Evolutionary conservation across 2,888 invertebrate genomes (phyloP).

Genomic region (Alsophila aescularia): DNA sequence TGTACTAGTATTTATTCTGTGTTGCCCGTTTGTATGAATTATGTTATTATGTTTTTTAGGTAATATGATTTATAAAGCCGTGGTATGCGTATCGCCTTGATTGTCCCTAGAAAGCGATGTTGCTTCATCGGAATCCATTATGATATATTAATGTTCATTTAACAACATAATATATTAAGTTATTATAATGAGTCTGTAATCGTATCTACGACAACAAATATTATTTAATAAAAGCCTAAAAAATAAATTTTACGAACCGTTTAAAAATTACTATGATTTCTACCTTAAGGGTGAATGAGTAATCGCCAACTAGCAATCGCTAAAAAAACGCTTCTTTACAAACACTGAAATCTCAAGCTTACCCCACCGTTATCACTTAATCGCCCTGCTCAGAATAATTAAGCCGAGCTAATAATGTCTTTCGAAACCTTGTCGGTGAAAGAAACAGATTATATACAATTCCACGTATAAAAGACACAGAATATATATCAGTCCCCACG

Average conservation of each 20-base stretch:
- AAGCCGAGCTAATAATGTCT: conserved; percentile 3
- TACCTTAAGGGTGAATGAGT: no score
- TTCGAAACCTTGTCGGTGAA: conserved; percentile 4
- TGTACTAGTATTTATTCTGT: no score
- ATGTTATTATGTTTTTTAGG: background rate
- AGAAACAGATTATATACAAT: background rate
- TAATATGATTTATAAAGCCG: background rate
- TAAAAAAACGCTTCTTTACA: no score
- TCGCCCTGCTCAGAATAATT: conserved; percentile 17
- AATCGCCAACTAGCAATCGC: no score
- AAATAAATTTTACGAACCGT: no score
- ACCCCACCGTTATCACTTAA: conserved; percentile 17
- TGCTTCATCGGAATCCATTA: background rate
- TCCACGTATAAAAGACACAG: background rate
- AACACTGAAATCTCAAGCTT: conserved; percentile 9
- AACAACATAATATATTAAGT: background rate
- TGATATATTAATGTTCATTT: background rate
- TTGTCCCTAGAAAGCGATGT: background rate
- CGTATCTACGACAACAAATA: no score
- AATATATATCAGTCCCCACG: background rate
- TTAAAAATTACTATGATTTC: no score
- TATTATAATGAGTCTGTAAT: no score
- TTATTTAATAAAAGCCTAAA: no score
- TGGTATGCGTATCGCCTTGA: conserved; percentile 6
- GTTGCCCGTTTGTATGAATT: no score